Conservation (phyloP, 2,797 vertebrate species). For the Rhynchotus rufescens region DNA sequence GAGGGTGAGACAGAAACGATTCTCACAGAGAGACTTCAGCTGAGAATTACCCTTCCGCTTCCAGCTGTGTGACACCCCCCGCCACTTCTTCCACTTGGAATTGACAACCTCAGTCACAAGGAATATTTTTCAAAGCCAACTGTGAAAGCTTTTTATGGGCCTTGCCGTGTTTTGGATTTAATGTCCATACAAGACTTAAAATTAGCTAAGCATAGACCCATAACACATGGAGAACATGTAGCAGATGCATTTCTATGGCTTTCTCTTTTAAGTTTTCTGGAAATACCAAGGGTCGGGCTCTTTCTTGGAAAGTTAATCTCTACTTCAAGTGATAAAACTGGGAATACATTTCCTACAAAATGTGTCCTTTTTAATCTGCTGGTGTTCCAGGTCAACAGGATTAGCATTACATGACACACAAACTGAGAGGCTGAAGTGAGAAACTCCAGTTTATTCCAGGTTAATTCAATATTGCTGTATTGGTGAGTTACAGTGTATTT, state of each 20-base stretch:
- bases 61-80: background rate
- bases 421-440: background rate
- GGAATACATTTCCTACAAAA: background rate
- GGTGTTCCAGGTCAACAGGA: background rate
- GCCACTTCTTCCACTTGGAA: too few species aligned
- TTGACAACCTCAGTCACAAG: background rate
- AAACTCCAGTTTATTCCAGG: background rate
- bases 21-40: background rate
- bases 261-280: background rate
- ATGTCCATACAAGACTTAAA: background rate
- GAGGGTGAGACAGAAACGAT: background rate
- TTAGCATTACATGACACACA: background rate
- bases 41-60: background rate
- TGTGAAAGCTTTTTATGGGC: background rate
- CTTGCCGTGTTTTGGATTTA: too few species aligned
- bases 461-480: background rate
- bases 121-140: background rate
- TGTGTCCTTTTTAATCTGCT: background rate
- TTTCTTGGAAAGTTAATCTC: background rate
- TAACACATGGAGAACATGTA: background rate
- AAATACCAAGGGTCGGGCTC: background rate
- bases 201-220: too few species aligned
- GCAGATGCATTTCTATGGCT: too few species aligned
- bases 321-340: too few species aligned
- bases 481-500: background rate